Percentiles rank a stretch among this genome's conserved stretches.
Conservation (phyloP, 2,797 vertebrate species). For the Schizothorax lantsangensis region DNA sequence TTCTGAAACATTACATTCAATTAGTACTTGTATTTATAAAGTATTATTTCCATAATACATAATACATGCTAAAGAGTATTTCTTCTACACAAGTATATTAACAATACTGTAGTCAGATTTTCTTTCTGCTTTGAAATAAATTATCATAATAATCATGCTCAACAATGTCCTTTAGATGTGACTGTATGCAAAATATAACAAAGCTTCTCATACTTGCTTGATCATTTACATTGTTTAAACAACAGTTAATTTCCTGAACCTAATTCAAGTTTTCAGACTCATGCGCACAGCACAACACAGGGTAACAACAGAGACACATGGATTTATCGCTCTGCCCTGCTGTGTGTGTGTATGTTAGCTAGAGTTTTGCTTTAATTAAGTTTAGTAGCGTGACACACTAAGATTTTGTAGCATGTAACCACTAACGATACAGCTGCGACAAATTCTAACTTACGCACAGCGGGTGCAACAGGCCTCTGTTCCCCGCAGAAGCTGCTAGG, state of each 20-base stretch:
- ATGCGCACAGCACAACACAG: not conserved
- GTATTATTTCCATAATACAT: not conserved
- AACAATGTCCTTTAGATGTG: not conserved
- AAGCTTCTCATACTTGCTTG: not conserved
- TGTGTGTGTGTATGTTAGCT: not conserved
- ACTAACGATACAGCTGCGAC: not conserved
- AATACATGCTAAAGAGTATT: not conserved
- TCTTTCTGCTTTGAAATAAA: not conserved
- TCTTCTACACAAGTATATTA: not conserved
- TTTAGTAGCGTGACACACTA: not conserved
- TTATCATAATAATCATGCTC: not conserved
- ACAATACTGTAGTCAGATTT: not conserved
- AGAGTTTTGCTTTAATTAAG: constrained; percentile 7
- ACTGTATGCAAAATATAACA: not conserved
- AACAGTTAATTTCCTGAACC: not conserved
- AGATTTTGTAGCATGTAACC: not conserved
- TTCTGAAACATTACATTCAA: not conserved
- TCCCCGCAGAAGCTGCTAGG: constrained; percentile 46
- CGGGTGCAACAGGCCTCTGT: constrained; percentile 14
- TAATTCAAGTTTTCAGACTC: not conserved
- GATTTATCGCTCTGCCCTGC: not conserved
- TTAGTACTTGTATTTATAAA: not conserved
- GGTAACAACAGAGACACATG: not conserved
- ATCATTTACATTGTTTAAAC: not conserved
- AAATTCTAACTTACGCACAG: not conserved